phyloP scores from a whole-genome alignment of 2,797 vertebrate genomes.

The Hippoglossus hippoglossus region DNA sequence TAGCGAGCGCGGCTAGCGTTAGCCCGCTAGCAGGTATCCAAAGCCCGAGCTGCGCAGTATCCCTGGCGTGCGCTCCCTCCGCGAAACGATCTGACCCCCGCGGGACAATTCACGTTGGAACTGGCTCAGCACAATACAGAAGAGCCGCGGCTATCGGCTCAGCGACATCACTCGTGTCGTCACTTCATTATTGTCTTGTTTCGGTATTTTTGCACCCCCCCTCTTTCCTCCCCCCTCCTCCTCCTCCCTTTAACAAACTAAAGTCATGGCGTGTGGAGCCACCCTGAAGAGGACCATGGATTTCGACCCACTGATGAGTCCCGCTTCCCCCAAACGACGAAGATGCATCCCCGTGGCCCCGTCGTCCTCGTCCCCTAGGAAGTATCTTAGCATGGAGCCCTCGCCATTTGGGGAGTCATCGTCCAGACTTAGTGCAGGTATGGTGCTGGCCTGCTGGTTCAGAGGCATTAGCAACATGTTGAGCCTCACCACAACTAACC shows the following conservation, averaged over 20 bases:
- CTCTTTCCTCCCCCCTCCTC: background rate
- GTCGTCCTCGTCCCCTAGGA: slow-evolving; percentile 90
- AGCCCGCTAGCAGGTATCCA: slow-evolving; percentile 63
- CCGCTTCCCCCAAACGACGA: slow-evolving; percentile 92
- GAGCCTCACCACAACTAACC: background rate
- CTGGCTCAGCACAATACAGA: background rate
- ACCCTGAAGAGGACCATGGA: slow-evolving; percentile 98
- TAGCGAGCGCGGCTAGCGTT: slow-evolving; percentile 62
- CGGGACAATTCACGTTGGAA: background rate
- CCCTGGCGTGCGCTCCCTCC: slow-evolving; percentile 22
- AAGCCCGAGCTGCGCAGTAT: slow-evolving; percentile 63
- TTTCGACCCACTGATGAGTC: slow-evolving; percentile 95
- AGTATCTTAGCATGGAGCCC: slow-evolving; percentile 95
- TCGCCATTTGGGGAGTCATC: slow-evolving; percentile 95
- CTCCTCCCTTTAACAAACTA: slow-evolving; percentile 37
- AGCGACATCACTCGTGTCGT: background rate
- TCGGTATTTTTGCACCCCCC: slow-evolving; percentile 41
- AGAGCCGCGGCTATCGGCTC: background rate
- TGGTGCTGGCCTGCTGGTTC: slow-evolving; percentile 41
- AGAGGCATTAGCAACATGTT: slow-evolving; percentile 40
- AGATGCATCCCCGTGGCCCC: slow-evolving; percentile 92
- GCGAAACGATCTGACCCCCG: background rate
- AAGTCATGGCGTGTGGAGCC: slow-evolving; percentile 96
- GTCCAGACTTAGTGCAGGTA: slow-evolving; percentile 94
- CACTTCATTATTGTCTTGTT: slow-evolving; percentile 37